Conservation (phyloP, 2,113 vertebrate genomes). For the Tragelaphus imberbis region DNA sequence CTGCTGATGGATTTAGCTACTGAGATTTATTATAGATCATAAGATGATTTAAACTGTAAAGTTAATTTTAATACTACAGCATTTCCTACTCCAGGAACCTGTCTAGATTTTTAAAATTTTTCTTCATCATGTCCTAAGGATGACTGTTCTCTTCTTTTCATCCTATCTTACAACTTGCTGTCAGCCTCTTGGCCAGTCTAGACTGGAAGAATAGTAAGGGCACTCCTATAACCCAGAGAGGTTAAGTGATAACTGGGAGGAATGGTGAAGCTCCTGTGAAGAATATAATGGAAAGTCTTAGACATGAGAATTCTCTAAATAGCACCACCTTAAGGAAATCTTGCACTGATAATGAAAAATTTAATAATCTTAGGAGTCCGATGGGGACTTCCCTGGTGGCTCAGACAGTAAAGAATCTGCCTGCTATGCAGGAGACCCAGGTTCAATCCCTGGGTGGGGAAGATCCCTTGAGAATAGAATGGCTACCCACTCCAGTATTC, state of each 20-base stretch:
- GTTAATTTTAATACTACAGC: background rate
- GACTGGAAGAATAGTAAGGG: background rate
- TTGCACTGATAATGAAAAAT: background rate
- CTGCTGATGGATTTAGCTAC: slow-evolving; percentile 5
- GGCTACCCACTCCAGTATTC: background rate
- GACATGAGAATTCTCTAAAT: background rate
- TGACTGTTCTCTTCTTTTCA: background rate
- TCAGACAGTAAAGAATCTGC: background rate
- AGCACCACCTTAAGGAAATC: background rate
- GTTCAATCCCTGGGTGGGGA: background rate
- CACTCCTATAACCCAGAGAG: background rate
- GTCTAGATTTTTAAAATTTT: background rate
- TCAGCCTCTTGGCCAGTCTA: background rate
- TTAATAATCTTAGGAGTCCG: background rate
- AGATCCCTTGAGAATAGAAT: background rate
- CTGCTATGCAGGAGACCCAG: background rate
- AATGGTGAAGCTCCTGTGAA: background rate
- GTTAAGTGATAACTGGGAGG: background rate
- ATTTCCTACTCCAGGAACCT: background rate
- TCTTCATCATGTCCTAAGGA: background rate
- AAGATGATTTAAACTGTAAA: background rate
- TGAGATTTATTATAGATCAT: background rate
- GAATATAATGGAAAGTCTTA: slow-evolving; percentile 32
- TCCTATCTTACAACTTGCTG: background rate
- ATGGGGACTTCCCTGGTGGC: background rate